Conservation (phyloP, 1,140 invertebrate genomes). For the Parasteatoda tepidariorum region DNA sequence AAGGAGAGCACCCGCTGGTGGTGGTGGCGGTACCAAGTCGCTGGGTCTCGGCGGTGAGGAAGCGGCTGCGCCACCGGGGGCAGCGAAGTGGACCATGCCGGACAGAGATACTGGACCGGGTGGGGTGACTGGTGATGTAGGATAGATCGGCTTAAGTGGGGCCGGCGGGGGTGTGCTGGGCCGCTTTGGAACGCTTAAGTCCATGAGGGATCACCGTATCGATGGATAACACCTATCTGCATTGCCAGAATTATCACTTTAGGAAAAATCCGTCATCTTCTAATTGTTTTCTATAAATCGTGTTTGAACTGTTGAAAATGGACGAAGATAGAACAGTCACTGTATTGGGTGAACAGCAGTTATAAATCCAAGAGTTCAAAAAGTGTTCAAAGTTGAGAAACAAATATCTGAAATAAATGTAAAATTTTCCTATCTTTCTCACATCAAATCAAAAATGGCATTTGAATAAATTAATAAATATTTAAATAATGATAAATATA, state of each 20-base stretch:
- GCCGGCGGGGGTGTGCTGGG: constrained; percentile 79
- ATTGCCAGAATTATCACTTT: not conserved
- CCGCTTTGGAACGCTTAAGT: constrained; percentile 70
- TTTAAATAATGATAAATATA: no score
- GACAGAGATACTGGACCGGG: constrained; percentile 11
- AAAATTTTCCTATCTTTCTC: no score
- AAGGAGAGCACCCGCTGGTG: not conserved
- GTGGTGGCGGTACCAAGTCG: constrained; percentile 17
- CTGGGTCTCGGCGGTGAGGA: constrained; percentile 34
- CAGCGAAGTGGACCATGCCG: constrained; percentile 53
- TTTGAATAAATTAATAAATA: no score
- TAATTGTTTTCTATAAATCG: no score
- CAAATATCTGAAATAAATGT: no score
- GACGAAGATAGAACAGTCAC: no score
- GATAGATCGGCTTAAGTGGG: constrained; percentile 74
- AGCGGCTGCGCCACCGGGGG: not conserved
- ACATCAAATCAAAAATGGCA: no score
- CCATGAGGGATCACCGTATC: constrained; percentile 27
- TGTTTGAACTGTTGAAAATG: no score
- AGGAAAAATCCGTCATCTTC: no score
- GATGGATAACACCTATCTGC: not conserved
- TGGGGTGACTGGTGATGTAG: not conserved
- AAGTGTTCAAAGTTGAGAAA: no score
- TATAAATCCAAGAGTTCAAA: no score
- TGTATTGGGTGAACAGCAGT: no score